phyloP scores from a whole-genome alignment of 2,113 vertebrate species.

The Bubo blakistoni region DNA sequence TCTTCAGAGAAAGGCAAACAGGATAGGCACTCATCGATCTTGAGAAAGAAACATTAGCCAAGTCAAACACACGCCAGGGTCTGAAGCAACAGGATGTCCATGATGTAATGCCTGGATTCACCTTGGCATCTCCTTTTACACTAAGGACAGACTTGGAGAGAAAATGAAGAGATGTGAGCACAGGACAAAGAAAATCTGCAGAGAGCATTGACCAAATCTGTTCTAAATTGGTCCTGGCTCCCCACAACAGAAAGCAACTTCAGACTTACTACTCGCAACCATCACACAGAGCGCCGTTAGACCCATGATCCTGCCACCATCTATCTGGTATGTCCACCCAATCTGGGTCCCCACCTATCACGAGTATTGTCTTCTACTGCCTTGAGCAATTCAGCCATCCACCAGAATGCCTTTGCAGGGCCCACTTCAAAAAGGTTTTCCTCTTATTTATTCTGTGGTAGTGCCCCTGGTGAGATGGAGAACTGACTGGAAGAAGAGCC shows the following conservation, averaged over 20 bases:
- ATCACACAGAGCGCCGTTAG: neutral
- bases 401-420: neutral
- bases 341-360: neutral
- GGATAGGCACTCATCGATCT: conserved; percentile 9
- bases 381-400: neutral
- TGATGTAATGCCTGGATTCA: conserved; percentile 32
- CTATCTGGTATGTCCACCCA: too few species aligned
- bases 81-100: conserved; percentile 74
- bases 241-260: neutral
- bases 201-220: neutral
- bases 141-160: neutral
- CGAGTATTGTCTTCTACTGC: neutral
- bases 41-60: conserved; percentile 53
- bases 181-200: neutral
- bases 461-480: neutral
- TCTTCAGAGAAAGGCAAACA: conserved; percentile 58
- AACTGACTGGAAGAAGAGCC: neutral
- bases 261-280: neutral
- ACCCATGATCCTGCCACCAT: neutral
- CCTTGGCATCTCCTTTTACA: conserved; percentile 30
- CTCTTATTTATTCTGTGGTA: neutral
- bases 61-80: conserved; percentile 72
- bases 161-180: neutral
- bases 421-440: neutral
- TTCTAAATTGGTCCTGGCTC: neutral